Evolutionary conservation across 2,888 invertebrate species (phyloP).

Genomic region (Nudaria mundana): DNA sequence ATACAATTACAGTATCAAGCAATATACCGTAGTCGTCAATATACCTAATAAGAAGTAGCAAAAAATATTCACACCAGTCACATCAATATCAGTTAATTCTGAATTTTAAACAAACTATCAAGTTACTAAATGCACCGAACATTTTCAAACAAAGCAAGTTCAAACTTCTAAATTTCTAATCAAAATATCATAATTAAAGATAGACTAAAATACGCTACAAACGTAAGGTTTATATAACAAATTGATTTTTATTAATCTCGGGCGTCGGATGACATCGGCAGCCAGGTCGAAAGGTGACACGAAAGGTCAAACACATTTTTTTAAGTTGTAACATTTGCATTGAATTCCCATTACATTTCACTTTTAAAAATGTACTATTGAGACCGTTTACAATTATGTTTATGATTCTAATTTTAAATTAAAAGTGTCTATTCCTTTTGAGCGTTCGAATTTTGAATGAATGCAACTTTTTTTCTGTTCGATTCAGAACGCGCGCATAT

Average conservation of each 20-base stretch:
- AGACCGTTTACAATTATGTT: slow-evolving; percentile 11
- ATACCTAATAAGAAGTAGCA: too few species aligned
- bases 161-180: not conserved
- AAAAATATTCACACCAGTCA: too few species aligned
- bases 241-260: slow-evolving; percentile 1
- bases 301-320: slow-evolving; percentile 3
- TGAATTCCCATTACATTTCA: slow-evolving; percentile 15
- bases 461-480: slow-evolving; percentile 26
- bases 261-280: not conserved
- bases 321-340: slow-evolving; percentile 13
- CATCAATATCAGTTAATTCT: too few species aligned
- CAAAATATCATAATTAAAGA: not conserved
- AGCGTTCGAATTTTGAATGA: slow-evolving; percentile 22
- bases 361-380: slow-evolving; percentile 11
- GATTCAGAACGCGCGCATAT: slow-evolving; percentile 41
- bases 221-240: not conserved
- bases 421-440: slow-evolving; percentile 21
- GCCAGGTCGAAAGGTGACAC: slow-evolving; percentile 10
- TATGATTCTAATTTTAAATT: slow-evolving; percentile 29
- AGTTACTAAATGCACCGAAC: too few species aligned
- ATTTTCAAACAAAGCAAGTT: not conserved
- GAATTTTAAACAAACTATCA: too few species aligned
- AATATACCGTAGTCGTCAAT: too few species aligned
- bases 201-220: not conserved
- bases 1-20: too few species aligned